Conservation (phyloP, 1,140 invertebrate genomes). For the Euschistus heros region DNA sequence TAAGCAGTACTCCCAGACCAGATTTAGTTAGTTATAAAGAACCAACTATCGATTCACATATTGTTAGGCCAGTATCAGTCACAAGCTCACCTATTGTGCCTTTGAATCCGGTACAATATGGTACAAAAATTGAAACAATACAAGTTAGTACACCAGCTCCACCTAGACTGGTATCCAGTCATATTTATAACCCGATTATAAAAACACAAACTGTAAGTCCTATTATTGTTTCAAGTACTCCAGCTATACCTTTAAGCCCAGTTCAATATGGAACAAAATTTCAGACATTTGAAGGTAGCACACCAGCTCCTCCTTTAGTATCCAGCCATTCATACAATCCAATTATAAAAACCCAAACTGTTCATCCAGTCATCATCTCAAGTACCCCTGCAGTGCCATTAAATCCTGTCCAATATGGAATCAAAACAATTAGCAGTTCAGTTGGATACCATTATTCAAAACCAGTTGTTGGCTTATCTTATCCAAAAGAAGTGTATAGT, state of each 20-base stretch:
- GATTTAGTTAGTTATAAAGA: not conserved
- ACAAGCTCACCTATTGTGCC: slow-evolving; percentile 25
- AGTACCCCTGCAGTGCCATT: slow-evolving; percentile 29
- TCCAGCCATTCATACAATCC: not conserved
- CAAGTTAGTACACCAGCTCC: not conserved
- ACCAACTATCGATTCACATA: slow-evolving; percentile 1
- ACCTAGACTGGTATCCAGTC: slow-evolving; percentile 3
- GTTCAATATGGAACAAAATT: slow-evolving; percentile 23
- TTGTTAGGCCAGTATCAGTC: slow-evolving; percentile 17
- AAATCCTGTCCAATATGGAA: slow-evolving; percentile 30
- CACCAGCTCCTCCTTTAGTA: not conserved
- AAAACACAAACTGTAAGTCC: not conserved
- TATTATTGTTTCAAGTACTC: slow-evolving; percentile 16
- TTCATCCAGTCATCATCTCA: slow-evolving; percentile 1
- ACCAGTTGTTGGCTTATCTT: not conserved
- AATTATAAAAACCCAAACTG: not conserved
- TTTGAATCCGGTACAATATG: slow-evolving; percentile 26
- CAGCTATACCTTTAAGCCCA: slow-evolving; percentile 25
- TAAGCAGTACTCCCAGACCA: not conserved
- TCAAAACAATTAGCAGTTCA: not conserved
- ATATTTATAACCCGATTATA: slow-evolving; percentile 11
- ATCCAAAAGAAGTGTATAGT: not conserved
- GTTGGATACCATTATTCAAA: not conserved
- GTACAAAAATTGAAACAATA: not conserved
- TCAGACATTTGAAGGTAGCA: not conserved